Conservation (phyloP, 2,797 vertebrate genomes). For the Centropyge bicolor region DNA sequence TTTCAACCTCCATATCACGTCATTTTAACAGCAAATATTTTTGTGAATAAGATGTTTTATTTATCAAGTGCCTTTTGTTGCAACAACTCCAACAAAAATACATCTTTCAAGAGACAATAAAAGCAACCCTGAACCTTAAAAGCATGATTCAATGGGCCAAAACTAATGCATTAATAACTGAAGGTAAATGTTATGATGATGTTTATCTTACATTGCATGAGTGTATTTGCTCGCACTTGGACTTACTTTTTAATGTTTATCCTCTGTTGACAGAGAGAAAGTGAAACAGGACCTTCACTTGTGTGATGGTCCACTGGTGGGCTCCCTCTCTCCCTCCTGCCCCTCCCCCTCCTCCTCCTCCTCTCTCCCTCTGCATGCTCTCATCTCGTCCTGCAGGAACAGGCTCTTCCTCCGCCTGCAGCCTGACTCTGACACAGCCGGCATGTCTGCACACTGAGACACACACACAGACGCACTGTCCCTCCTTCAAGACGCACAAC, state of each 20-base stretch:
- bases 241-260: neutral
- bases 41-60: neutral
- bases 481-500: slow-evolving; percentile 48
- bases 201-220: too few relatives aligned
- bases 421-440: slow-evolving; percentile 72
- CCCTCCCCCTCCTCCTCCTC: slow-evolving; percentile 27
- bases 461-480: slow-evolving; percentile 17
- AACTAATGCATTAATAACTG: neutral
- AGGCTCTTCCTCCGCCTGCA: slow-evolving; percentile 73
- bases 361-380: slow-evolving; percentile 68
- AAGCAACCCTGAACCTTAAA: neutral
- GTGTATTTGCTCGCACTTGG: neutral
- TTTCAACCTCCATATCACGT: neutral
- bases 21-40: neutral
- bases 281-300: neutral
- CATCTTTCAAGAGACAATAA: neutral
- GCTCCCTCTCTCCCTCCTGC: slow-evolving; percentile 41
- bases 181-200: neutral
- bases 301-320: slow-evolving; percentile 23
- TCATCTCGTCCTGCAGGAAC: slow-evolving; percentile 79
- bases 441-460: slow-evolving; percentile 76
- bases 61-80: neutral
- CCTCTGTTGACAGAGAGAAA: slow-evolving; percentile 16
- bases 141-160: neutral
- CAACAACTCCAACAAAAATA: neutral